Base-by-base conservation (phyloP, 1,140 invertebrate species). In the Drosophila obscura region DNA sequence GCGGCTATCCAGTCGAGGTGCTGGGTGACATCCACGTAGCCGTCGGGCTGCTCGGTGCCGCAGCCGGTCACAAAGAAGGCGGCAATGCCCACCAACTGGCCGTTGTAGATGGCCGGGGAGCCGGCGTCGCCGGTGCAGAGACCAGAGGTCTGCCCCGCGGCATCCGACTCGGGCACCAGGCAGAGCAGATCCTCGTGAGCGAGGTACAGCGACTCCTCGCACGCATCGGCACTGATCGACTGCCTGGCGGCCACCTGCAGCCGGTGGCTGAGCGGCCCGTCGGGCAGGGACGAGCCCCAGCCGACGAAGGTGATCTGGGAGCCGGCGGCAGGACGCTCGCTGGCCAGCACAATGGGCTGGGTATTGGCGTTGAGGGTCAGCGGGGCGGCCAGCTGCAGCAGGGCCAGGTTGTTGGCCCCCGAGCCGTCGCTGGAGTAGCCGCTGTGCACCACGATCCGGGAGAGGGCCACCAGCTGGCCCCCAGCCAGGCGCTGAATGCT, bases 1-100 rank as follows among this genome's bases (percentile, higher is more conserved):
- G 43, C 60, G 13, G 85, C 28, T 2, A 94, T 92, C 93, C 93
- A 94, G 1, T 92, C 63, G 0, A 65, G 52, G 60, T 93, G 93
- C 22, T 90, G 69, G 13, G 80, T 80, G 0, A 94, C 80, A 67
- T 92, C 92, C 4, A 93, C 92, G 51, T 93, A 94, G 16, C 95
- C 94, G 69, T 94, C 94, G 6, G 94, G 94, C 59, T 89, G 45
- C 0, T 26, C 48, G 28, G 52, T 71, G 5, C 74, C 77, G 41
- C 91, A 92, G 24, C 84, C 80, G 22, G 53, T 50, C 1, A 73
- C 64, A 52, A 80, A 69, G 66, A 89, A 91, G 65, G 78, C 43
- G 52, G 74, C 78, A 15, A 92, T 81, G 74, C 76, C 90, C 8
- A 92, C 91, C n/a, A 92, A 31, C 26, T 87, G 59, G 7, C 78